A percentile compares a stretch with the other conserved stretches of the same genome.
These are phyloP conservation scores for Hylaea fasciaria DNA, from an alignment of 2,888 invertebrate species.

Conservation along the genomic window DNA sequence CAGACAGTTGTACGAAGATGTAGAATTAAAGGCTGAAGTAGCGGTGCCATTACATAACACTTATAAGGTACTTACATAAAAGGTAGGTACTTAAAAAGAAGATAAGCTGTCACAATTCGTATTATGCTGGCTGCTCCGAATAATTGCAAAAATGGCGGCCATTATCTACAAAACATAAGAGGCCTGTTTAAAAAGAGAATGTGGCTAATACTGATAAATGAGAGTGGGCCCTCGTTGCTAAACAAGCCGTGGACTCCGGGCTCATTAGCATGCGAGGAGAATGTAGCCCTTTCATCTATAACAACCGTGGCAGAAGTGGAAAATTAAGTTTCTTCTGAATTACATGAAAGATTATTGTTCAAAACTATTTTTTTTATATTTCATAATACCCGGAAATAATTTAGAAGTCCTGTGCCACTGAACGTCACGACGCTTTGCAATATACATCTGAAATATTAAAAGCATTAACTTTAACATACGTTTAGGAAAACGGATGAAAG, in stretches of 20 bases:
- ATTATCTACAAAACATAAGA: slow-evolving; percentile 41
- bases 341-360: not conserved
- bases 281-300: slow-evolving; percentile 48
- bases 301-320: not conserved
- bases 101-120: slow-evolving; percentile 17
- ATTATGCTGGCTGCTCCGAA: slow-evolving; percentile 16
- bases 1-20: too few species aligned
- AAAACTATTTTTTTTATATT: too few species aligned
- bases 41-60: not conserved
- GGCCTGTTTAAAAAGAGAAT: slow-evolving; percentile 53
- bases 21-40: too few species aligned
- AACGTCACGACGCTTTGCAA: too few species aligned
- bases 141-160: slow-evolving; percentile 15
- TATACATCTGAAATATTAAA: too few species aligned
- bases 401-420: too few species aligned
- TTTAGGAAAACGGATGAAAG: too few species aligned
- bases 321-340: not conserved
- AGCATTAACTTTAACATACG: too few species aligned
- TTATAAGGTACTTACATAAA: slow-evolving; percentile 2
- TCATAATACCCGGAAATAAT: too few species aligned
- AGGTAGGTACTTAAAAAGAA: slow-evolving; percentile 13
- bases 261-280: slow-evolving; percentile 61
- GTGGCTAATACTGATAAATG: slow-evolving; percentile 67
- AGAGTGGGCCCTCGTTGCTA: slow-evolving; percentile 66
- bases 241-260: slow-evolving; percentile 68